These are phyloP conservation scores for Protonemura montana DNA, from an alignment of 2,888 invertebrate species.

Conservation along the genomic window DNA sequence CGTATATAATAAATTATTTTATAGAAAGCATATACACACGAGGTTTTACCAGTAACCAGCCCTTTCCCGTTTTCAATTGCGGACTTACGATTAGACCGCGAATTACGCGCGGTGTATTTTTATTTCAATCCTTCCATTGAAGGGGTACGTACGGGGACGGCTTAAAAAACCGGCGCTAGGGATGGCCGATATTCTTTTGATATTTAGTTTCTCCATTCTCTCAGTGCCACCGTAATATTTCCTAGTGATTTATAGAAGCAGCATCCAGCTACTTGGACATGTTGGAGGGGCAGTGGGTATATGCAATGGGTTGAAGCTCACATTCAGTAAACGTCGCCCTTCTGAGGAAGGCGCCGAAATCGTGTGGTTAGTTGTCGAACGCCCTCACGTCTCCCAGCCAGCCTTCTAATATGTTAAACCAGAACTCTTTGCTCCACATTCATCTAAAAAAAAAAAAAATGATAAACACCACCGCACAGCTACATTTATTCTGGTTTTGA, in stretches of 20 bases:
- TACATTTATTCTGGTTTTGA: neutral
- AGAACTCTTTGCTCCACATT: neutral
- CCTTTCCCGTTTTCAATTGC: neutral
- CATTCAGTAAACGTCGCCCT: neutral
- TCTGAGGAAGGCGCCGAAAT: neutral
- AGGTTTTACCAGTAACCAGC: neutral
- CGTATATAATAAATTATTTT: neutral
- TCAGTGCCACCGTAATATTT: neutral
- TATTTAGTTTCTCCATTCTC: neutral
- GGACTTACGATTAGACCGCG: neutral
- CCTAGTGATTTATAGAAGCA: neutral
- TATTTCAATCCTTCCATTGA: neutral
- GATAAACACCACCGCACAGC: neutral
- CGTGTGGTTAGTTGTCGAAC: neutral
- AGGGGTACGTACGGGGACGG: neutral
- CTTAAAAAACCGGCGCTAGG: neutral
- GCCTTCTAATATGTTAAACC: neutral
- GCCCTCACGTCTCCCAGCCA: neutral
- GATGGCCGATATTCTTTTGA: neutral
- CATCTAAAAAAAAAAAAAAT: neutral
- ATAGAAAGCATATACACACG: neutral
- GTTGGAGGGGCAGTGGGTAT: neutral
- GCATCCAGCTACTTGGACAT: neutral
- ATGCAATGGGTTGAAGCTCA: neutral
- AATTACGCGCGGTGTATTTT: neutral